Percentiles rank a stretch among this genome's conserved stretches.
These are phyloP conservation scores for Cepaea hortensis DNA, from an alignment of 2,888 invertebrate genomes.

Conservation along the genomic window DNA sequence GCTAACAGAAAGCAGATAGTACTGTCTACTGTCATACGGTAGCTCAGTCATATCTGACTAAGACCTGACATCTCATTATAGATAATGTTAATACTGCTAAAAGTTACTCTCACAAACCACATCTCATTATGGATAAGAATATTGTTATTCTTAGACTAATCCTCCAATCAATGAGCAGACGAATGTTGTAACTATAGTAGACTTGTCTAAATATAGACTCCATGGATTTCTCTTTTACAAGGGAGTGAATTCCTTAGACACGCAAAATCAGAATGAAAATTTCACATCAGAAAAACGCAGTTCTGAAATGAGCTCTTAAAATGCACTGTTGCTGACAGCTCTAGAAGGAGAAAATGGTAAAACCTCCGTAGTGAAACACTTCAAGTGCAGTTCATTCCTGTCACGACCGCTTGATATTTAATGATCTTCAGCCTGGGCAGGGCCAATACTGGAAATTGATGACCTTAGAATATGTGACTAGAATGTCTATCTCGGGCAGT, in stretches of 20 bases:
- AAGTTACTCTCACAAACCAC: too few species aligned
- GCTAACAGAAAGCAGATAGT: too few species aligned
- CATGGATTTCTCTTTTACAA: too few species aligned
- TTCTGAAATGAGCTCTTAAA: constrained; percentile 21
- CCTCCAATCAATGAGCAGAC: too few species aligned
- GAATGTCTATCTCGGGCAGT: not conserved
- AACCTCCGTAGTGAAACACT: constrained; percentile 21
- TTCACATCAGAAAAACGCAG: not conserved
- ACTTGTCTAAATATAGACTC: too few species aligned
- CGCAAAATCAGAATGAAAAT: not conserved
- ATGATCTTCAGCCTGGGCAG: not conserved
- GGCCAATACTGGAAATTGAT: constrained; percentile 9
- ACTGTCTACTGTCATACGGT: too few species aligned
- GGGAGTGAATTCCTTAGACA: not conserved
- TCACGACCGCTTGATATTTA: constrained; percentile 14
- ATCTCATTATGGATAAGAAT: too few species aligned
- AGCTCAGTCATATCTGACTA: too few species aligned
- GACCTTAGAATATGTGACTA: constrained; percentile 14
- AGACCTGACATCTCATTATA: too few species aligned
- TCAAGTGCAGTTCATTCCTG: constrained; percentile 13
- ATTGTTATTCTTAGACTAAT: too few species aligned
- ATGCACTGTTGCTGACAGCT: constrained; percentile 17
- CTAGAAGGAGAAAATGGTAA: not conserved
- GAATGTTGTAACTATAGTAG: too few species aligned
- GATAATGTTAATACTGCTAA: too few species aligned